These are phyloP conservation scores for Frankliniella intonsa DNA, from an alignment of 2,888 invertebrate species.

Conservation along the genomic window DNA sequence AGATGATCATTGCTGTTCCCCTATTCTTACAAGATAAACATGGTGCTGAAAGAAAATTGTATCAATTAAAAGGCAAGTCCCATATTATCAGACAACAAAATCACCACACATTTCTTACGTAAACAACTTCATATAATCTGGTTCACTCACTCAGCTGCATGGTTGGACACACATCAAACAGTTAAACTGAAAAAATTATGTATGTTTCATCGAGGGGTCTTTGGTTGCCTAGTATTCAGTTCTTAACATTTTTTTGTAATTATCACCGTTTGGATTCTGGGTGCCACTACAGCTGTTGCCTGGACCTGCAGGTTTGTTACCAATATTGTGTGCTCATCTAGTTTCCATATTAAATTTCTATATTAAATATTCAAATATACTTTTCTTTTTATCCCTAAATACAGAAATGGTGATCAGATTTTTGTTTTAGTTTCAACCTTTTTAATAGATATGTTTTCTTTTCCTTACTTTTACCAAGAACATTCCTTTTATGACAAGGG, in stretches of 20 bases:
- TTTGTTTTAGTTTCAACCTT: no score
- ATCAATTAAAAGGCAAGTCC: neutral
- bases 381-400: neutral
- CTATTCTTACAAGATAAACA: neutral
- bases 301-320: constrained; percentile 17
- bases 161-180: constrained; percentile 13
- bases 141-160: neutral
- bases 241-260: neutral
- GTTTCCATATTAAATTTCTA: neutral
- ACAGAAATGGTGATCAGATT: neutral
- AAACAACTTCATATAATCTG: neutral
- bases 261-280: constrained; percentile 13
- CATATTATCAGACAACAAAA: neutral
- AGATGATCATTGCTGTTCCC: neutral
- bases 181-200: neutral
- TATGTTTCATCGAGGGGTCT: neutral
- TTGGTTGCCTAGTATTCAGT: neutral
- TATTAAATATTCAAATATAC: neutral
- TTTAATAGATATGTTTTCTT: no score
- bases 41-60: neutral
- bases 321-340: constrained; percentile 17
- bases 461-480: no score
- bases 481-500: neutral
- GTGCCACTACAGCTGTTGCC: constrained; percentile 15
- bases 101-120: neutral